These are phyloP conservation scores for Lepidothrix coronata DNA, from an alignment of 2,113 vertebrate genomes.

Conservation along the genomic window DNA sequence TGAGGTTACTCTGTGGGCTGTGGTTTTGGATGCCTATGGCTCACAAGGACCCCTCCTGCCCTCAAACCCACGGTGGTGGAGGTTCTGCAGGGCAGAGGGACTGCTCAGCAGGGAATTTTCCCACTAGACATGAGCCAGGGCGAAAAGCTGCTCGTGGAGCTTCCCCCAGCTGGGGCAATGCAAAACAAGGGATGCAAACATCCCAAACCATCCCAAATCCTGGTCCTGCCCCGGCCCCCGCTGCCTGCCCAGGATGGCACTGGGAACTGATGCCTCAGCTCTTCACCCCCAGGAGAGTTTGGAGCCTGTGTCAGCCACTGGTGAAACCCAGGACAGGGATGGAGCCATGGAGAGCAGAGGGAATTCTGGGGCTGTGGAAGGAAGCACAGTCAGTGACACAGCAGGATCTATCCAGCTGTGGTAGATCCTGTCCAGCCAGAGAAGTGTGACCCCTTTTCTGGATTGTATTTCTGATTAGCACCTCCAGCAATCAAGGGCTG, in stretches of 20 bases:
- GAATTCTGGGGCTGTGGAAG: neutral
- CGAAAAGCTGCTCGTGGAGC: neutral
- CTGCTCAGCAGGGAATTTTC: constrained; percentile 2
- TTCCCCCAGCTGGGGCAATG: neutral
- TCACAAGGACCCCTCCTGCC: neutral
- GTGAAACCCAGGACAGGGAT: neutral
- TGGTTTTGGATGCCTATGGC: constrained; percentile 4
- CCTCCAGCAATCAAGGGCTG: neutral
- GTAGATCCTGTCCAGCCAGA: neutral
- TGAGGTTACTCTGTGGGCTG: constrained; percentile 24
- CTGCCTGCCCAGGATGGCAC: neutral
- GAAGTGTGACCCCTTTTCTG: neutral
- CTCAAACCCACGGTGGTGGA: neutral
- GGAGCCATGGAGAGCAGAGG: neutral
- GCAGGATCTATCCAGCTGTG: neutral
- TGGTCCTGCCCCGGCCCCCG: neutral
- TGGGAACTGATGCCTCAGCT: neutral
- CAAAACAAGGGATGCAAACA: neutral
- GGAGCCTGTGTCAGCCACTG: neutral
- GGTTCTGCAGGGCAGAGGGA: neutral
- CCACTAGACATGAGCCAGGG: neutral
- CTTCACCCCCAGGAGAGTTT: neutral
- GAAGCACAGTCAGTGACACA: neutral
- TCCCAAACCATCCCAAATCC: neutral
- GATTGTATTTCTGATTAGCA: neutral